Conservation (phyloP, 2,113 vertebrate species). For the Motacilla alba region DNA sequence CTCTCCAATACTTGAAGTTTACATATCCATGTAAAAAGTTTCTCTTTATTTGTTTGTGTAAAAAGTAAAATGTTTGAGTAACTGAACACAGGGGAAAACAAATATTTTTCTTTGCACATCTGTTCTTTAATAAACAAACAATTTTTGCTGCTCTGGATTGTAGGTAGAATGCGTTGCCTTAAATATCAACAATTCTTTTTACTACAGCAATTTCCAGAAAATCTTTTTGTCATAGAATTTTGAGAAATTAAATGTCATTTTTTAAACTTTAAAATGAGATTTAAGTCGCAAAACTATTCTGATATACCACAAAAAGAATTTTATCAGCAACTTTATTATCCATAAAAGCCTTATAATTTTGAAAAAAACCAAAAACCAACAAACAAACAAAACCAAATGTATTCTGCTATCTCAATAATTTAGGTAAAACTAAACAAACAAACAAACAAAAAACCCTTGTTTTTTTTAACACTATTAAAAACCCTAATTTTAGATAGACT, state of each 20-base stretch:
- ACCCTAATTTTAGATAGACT: neutral
- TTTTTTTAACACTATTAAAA: neutral
- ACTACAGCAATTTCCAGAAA: neutral
- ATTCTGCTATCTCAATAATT: neutral
- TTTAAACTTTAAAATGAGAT: neutral
- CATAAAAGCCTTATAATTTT: neutral
- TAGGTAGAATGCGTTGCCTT: neutral
- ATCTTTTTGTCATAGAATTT: neutral
- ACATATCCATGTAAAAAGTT: neutral
- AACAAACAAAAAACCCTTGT: accelerated
- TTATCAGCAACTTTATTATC: neutral
- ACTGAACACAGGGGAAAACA: neutral
- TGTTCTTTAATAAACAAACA: neutral
- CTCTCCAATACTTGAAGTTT: neutral
- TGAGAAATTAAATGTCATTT: neutral
- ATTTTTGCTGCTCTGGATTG: neutral
- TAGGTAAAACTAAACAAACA: neutral
- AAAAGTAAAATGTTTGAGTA: neutral
- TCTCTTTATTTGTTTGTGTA: neutral
- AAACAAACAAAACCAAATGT: accelerated
- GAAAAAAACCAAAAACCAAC: accelerated
- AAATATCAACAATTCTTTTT: neutral
- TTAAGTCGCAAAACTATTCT: neutral
- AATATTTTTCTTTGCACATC: neutral
- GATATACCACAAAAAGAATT: neutral